These are phyloP conservation scores for Anoplophora glabripennis DNA, from an alignment of 1,140 invertebrate genomes.

Conservation along the genomic window DNA sequence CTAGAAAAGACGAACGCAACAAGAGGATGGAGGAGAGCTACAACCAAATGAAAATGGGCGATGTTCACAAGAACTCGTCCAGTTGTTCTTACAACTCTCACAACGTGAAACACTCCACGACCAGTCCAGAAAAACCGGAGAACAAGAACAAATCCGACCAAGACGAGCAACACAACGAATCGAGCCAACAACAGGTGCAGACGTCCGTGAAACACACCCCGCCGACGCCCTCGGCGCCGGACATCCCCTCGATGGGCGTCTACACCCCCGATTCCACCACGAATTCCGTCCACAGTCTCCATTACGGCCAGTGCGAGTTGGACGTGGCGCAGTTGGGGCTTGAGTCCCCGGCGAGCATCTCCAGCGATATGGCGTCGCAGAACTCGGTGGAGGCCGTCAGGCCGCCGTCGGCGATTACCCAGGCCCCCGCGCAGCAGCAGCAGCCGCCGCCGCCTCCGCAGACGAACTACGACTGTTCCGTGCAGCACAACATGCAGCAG, in stretches of 20 bases:
- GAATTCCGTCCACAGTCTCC: constrained; percentile 78
- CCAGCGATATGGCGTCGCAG: constrained; percentile 77
- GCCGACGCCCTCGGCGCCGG: constrained; percentile 57
- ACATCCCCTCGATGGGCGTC: constrained; percentile 74
- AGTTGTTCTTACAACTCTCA: constrained; percentile 5
- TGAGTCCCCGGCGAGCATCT: constrained; percentile 83
- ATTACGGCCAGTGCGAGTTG: constrained; percentile 76
- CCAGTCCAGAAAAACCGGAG: background rate
- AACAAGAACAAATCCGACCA: constrained; percentile 7
- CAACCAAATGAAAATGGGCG: constrained; percentile 2
- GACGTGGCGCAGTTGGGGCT: constrained; percentile 80
- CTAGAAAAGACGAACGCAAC: constrained; percentile 40
- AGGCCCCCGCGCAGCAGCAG: constrained; percentile 52
- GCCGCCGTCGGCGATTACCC: constrained; percentile 50
- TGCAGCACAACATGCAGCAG: constrained; percentile 58
- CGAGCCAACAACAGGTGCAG: constrained; percentile 1
- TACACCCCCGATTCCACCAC: constrained; percentile 82
- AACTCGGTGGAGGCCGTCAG: constrained; percentile 66
- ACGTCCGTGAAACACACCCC: constrained; percentile 55
- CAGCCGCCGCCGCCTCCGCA: constrained; percentile 55
- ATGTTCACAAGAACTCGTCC: background rate
- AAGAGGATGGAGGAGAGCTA: constrained; percentile 29
- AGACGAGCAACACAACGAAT: constrained; percentile 13
- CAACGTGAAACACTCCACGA: background rate
- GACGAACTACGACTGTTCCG: constrained; percentile 56